These are phyloP conservation scores for Drosophila takahashii DNA, from an alignment of 1,140 invertebrate genomes.

Conservation along the genomic window DNA sequence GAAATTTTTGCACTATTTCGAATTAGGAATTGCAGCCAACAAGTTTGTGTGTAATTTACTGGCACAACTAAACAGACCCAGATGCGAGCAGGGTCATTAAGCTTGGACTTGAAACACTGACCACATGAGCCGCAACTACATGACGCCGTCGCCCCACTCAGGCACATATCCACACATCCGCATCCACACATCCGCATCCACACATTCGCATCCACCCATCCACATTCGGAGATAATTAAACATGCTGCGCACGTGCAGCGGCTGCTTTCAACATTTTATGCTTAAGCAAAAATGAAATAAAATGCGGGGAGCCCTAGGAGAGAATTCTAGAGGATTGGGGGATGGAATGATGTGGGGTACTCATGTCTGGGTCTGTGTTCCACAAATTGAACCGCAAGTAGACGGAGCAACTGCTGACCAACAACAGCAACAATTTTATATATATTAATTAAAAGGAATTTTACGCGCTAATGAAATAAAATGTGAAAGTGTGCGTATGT, in stretches of 20 bases:
- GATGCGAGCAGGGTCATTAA: conserved; percentile 51
- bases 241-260: conserved; percentile 79
- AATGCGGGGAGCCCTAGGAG: conserved; percentile 49
- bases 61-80: conserved; percentile 58
- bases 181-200: background rate
- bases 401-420: conserved; percentile 55
- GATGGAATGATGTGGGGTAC: background rate
- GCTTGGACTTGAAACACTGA: conserved; percentile 56
- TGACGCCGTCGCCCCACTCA: conserved; percentile 34
- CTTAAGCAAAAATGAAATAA: conserved; percentile 70
- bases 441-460: conserved; percentile 80
- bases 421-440: conserved; percentile 60
- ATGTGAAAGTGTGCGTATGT: conserved; percentile 45
- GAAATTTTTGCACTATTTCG: conserved; percentile 28
- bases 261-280: conserved; percentile 81
- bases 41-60: conserved; percentile 50
- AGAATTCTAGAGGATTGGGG: background rate
- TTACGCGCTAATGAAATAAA: conserved; percentile 80
- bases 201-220: conserved; percentile 6
- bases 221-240: conserved; percentile 70
- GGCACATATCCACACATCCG: conserved; percentile 2
- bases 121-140: conserved; percentile 58
- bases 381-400: conserved; percentile 72
- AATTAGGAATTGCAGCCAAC: conserved; percentile 15
- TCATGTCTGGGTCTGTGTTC: conserved; percentile 42